These are phyloP conservation scores for Leptothorax acervorum DNA, from an alignment of 2,888 invertebrate species.

Conservation along the genomic window DNA sequence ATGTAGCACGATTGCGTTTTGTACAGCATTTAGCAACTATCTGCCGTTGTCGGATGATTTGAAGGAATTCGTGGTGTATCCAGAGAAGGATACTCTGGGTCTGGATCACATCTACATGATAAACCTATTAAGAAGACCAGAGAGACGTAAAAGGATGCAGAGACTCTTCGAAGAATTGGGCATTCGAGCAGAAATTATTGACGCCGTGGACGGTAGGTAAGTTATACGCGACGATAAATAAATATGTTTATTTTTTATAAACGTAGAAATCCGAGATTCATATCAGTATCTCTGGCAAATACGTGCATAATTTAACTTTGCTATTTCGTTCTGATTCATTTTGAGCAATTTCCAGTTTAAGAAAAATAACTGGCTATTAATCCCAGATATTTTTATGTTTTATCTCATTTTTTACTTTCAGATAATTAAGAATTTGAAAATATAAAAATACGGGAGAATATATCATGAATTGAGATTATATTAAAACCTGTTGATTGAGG, in stretches of 20 bases:
- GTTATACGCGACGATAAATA: constrained; percentile 76
- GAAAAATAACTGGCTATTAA: not conserved
- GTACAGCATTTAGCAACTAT: constrained; percentile 57
- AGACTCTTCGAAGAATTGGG: constrained; percentile 93
- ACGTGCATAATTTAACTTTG: not conserved
- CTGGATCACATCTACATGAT: constrained; percentile 96
- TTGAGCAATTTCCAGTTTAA: constrained; percentile 5
- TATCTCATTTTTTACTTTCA: not conserved
- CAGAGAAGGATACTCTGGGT: constrained; percentile 88
- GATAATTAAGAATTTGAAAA: not conserved
- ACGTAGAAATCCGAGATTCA: not conserved
- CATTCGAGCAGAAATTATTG: constrained; percentile 90
- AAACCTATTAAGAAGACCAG: constrained; percentile 94
- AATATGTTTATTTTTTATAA: constrained; percentile 43
- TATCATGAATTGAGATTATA: not conserved
- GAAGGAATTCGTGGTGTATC: constrained; percentile 82
- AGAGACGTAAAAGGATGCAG: constrained; percentile 93
- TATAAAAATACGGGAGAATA: not conserved
- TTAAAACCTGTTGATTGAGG: not conserved
- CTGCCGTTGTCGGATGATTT: constrained; percentile 80
- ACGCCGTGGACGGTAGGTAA: constrained; percentile 96
- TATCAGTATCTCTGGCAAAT: not conserved
- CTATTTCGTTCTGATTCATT: not conserved
- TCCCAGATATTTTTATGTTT: not conserved
- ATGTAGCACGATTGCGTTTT: not conserved